Conservation (phyloP, 2,797 vertebrate genomes). For the Pseudochirops cupreus region DNA sequence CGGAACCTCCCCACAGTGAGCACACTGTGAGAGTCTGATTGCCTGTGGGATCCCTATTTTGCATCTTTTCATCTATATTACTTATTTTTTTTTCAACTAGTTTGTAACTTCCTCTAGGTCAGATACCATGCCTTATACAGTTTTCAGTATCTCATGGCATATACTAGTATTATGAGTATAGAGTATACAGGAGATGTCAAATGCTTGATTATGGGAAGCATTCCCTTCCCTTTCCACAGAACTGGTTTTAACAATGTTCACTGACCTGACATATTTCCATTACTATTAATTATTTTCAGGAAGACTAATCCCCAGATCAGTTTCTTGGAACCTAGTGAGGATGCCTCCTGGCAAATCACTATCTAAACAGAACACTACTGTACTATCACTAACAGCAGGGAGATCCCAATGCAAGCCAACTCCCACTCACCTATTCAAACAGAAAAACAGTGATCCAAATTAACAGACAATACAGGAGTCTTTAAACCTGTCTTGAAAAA, state of each 20-base stretch:
- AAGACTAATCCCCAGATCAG: conserved; percentile 24
- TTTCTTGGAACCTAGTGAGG: conserved; percentile 37
- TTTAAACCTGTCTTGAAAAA: conserved; percentile 51
- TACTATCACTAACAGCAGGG: not conserved
- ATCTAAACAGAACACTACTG: conserved; percentile 24
- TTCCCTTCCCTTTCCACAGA: conserved; percentile 6
- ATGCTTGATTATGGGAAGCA: not conserved
- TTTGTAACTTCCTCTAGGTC: not conserved
- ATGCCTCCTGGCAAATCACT: not conserved
- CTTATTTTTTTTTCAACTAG: not conserved
- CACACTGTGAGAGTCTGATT: too few species aligned
- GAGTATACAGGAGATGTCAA: not conserved
- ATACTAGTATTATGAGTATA: not conserved
- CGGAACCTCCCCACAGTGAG: too few species aligned
- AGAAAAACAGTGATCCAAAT: conserved; percentile 12
- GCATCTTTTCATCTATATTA: not conserved
- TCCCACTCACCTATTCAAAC: conserved; percentile 1
- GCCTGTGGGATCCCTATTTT: not conserved
- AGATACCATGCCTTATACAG: not conserved
- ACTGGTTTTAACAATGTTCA: not conserved
- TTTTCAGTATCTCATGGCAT: not conserved
- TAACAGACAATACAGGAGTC: conserved; percentile 34
- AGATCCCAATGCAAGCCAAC: conserved; percentile 17
- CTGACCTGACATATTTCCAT: conserved; percentile 22
- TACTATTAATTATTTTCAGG: conserved; percentile 55